Evolutionary conservation across 1,140 invertebrate species (phyloP), one percentile per base, ranked within the genome.

Genomic region (Drosophila kikkawai): DNA sequence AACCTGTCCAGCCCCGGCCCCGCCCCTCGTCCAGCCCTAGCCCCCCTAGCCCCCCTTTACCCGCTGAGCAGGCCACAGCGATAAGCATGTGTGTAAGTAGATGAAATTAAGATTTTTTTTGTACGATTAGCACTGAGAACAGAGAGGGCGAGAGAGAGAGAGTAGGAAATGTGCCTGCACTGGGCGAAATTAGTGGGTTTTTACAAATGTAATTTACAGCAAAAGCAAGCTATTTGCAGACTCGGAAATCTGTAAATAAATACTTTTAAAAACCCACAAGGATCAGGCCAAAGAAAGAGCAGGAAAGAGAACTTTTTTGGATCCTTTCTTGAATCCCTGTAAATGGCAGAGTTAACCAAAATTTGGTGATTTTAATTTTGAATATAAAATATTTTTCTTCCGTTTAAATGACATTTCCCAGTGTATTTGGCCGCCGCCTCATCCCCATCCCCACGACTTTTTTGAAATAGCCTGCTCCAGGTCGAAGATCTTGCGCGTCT

Each of bases 51-150:
- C n/a, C 53, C n/a, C 29, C 37, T 19, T 65, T 26, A 7, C 56
- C 63, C 63, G n/a, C 19, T 34, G 55, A 65, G 55, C 55, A 2
- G 17, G 6, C 17, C 60, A 68, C 61, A 56, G 41, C 39, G 65
- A 50, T 47, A 68, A 70, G 65, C 63, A 60, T 70, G 70, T 87
- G 67, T 76, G 71, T 82, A 87, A 86, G 85, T 90, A 90, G 85
- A 76, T 90, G 71, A 90, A 90, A 85, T 90, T 84, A 82, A 82
- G 67, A 90, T 81, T 90, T 75, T 67, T 75, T 51, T 68, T 39
- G 60, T 88, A 78, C 88, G 84, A 88, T 88, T 90, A 84, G 67
- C 74, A 64, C 64, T 74, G 85, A 84, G 85, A 90, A 90, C 76
- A 15, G 7, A 48, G 45, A 48, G 12, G 7, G 13, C 29, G 7